phyloP scores from a whole-genome alignment of 2,888 invertebrate genomes.

The Brachypalpus laphriformis region DNA sequence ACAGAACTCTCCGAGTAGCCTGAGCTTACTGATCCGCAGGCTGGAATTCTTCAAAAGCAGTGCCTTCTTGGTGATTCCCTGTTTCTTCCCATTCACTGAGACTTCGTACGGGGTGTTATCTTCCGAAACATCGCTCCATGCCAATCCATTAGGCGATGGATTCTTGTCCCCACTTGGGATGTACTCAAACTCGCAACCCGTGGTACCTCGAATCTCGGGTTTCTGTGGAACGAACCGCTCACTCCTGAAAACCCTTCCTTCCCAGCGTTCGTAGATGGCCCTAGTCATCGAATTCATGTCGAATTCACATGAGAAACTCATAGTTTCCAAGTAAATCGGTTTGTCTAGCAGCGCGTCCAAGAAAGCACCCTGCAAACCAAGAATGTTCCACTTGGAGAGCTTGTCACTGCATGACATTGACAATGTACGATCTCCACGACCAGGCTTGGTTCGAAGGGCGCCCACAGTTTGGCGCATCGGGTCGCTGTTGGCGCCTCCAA shows the following conservation, averaged over 20 bases:
- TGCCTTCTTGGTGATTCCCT: slow-evolving; percentile 89
- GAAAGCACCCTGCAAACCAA: slow-evolving; percentile 93
- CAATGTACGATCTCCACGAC: slow-evolving; percentile 93
- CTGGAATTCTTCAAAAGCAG: slow-evolving; percentile 81
- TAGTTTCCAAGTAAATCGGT: slow-evolving; percentile 88
- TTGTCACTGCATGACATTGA: slow-evolving; percentile 98
- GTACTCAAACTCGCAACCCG: slow-evolving; percentile 81
- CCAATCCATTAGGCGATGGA: slow-evolving; percentile 86
- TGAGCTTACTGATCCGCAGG: slow-evolving; percentile 85
- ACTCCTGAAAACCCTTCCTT: slow-evolving; percentile 39
- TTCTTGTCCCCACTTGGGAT: slow-evolving; percentile 80
- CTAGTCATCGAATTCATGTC: slow-evolving; percentile 85
- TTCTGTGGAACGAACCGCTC: slow-evolving; percentile 75
- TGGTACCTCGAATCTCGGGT: slow-evolving; percentile 77
- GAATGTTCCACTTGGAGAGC: slow-evolving; percentile 92
- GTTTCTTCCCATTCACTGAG: slow-evolving; percentile 89
- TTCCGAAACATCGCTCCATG: slow-evolving; percentile 84
- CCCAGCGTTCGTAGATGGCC: slow-evolving; percentile 83
- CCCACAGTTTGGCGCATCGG: slow-evolving; percentile 88
- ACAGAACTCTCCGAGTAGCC: slow-evolving; percentile 84
- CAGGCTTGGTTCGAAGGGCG: slow-evolving; percentile 93
- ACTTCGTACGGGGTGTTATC: slow-evolving; percentile 85
- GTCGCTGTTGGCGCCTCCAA: slow-evolving; percentile 83
- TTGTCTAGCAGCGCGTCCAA: slow-evolving; percentile 86
- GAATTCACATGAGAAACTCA: slow-evolving; percentile 89